A percentile compares a stretch with the other conserved stretches of the same genome.
Conservation (phyloP, 2,113 vertebrate genomes). For the Todiramphus saurophagus region DNA sequence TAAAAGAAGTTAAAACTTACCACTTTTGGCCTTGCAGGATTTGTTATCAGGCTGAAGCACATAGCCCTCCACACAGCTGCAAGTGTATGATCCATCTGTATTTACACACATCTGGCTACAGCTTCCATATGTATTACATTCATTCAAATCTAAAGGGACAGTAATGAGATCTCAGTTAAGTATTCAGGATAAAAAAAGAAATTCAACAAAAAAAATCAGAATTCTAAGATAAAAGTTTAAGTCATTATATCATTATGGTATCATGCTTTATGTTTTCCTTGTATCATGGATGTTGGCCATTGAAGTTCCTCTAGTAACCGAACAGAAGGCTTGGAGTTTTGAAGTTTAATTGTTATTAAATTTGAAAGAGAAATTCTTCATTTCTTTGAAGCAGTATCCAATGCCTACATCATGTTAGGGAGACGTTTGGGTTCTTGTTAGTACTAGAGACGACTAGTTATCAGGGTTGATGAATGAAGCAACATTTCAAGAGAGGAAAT, state of each 20-base stretch:
- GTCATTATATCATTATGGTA: not conserved
- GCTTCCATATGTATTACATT: conserved; percentile 87
- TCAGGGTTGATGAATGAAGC: not conserved
- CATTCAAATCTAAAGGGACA: conserved; percentile 88
- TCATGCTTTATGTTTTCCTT: not conserved
- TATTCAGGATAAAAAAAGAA: not conserved
- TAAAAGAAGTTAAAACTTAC: conserved; percentile 76
- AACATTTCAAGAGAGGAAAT: not conserved
- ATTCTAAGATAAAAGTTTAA: not conserved
- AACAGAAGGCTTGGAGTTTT: not conserved
- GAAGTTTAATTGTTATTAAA: not conserved
- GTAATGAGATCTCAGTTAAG: not conserved
- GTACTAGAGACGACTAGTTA: not conserved
- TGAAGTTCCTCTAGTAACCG: not conserved
- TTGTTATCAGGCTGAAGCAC: conserved; percentile 87
- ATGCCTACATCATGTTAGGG: not conserved
- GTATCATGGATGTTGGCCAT: not conserved
- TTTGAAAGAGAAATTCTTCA: not conserved
- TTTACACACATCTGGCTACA: conserved; percentile 94
- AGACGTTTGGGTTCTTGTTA: not conserved
- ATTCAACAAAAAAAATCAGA: not conserved
- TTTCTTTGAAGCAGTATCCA: not conserved
- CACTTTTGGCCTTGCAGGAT: conserved; percentile 92
- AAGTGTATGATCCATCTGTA: conserved; percentile 89
- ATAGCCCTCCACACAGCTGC: conserved; percentile 93